phyloP scores from a whole-genome alignment of 2,888 invertebrate species.

The Acholoe squamosa region DNA sequence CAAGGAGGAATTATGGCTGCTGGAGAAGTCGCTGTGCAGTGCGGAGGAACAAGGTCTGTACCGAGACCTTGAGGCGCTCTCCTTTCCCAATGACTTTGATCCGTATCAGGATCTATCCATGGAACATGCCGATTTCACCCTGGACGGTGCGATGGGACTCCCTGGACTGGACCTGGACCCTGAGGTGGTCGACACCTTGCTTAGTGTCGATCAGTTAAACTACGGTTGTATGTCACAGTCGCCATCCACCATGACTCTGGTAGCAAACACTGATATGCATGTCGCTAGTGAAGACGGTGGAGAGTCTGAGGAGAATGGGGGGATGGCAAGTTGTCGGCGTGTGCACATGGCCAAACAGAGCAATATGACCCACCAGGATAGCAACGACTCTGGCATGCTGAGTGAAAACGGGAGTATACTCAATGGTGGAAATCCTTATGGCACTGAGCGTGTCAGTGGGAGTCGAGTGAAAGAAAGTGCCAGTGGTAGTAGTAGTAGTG shows the following conservation, averaged over 20 bases:
- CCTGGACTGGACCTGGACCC: slow-evolving; percentile 1
- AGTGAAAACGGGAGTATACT: slow-evolving; percentile 72
- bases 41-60: slow-evolving; percentile 83
- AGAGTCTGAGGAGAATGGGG: not conserved
- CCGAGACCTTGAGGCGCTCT: not conserved
- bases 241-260: slow-evolving; percentile 69
- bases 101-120: slow-evolving; percentile 37
- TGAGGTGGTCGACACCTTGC: not conserved
- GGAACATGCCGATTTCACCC: not conserved
- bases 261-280: slow-evolving; percentile 60
- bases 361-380: slow-evolving; percentile 71
- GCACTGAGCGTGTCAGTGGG: not conserved
- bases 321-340: not conserved
- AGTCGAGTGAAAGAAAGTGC: not conserved
- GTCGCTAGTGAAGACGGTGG: not conserved
- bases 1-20: slow-evolving; percentile 91
- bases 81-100: slow-evolving; percentile 45
- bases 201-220: slow-evolving; percentile 8
- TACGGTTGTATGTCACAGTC: slow-evolving; percentile 69
- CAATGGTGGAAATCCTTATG: not conserved
- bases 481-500: not conserved
- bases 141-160: slow-evolving; percentile 42
- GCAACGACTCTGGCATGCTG: slow-evolving; percentile 79
- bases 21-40: slow-evolving; percentile 95
- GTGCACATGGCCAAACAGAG: slow-evolving; percentile 5